Evolutionary conservation across 2,888 invertebrate genomes (phyloP).

Genomic region (Neoscelio sp.): DNA sequence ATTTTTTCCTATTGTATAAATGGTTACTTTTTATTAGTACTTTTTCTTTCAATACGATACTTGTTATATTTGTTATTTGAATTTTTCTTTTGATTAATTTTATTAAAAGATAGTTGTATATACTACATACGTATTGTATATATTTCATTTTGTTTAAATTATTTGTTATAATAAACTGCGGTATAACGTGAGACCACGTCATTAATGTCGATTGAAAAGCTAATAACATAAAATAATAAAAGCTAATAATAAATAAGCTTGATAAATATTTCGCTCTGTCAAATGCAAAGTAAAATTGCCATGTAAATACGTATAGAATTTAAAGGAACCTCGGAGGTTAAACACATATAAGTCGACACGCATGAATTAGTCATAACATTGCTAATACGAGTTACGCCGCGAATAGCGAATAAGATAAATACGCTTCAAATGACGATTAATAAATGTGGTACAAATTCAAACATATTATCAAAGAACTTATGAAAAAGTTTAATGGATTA

Average conservation of each 20-base stretch:
- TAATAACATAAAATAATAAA: no score
- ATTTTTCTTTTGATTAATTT: no score
- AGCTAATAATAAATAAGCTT: no score
- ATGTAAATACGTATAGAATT: conserved; percentile 26
- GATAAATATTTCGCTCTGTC: conserved; percentile 11
- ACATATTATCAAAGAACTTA: background rate
- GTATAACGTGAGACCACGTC: no score
- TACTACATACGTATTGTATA: no score
- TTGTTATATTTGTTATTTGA: no score
- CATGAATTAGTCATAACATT: conserved; percentile 28
- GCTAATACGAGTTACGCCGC: conserved; percentile 36
- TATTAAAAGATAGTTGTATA: no score
- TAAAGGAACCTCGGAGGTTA: conserved; percentile 28
- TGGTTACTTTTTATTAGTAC: no score
- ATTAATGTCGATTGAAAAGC: conserved; percentile 5
- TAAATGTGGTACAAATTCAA: conserved; percentile 13
- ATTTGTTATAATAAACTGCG: no score
- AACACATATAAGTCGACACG: conserved; percentile 44
- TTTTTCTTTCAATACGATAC: no score
- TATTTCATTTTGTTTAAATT: no score
- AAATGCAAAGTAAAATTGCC: conserved; percentile 4
- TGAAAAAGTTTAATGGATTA: conserved; percentile 7
- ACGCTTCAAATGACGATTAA: conserved; percentile 6
- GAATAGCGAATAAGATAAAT: conserved; percentile 40
- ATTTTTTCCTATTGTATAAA: no score